Evolutionary conservation across 2,797 vertebrate genomes (phyloP).

Genomic region (Poecile montanus): DNA sequence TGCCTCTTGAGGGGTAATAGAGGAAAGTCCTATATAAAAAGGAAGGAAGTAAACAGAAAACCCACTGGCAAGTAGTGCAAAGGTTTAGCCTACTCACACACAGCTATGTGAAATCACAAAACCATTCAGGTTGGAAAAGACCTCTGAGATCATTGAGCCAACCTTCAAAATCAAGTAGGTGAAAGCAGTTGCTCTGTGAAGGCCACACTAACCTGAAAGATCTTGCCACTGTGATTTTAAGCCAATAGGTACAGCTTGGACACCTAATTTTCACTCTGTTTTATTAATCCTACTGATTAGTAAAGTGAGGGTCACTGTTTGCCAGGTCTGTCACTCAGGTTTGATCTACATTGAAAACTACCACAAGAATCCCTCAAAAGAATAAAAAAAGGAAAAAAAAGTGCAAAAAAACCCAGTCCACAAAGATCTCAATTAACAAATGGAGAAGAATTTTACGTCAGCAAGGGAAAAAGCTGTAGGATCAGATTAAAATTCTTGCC

Average conservation of each 20-base stretch:
- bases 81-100: background rate
- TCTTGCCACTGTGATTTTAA: background rate
- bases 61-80: constrained; percentile 10
- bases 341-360: background rate
- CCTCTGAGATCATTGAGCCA: background rate
- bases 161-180: background rate
- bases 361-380: background rate
- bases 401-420: background rate
- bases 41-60: constrained; percentile 35
- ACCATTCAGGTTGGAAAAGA: background rate
- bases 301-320: background rate
- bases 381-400: background rate
- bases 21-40: constrained; percentile 28
- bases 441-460: background rate
- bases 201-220: background rate
- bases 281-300: background rate
- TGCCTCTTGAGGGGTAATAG: constrained; percentile 53
- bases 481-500: background rate
- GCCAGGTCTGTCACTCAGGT: background rate
- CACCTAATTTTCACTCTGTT: background rate
- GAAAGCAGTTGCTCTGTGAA: background rate
- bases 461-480: background rate
- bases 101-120: background rate
- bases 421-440: background rate
- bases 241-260: background rate